A percentile compares a stretch with the other conserved stretches of the same genome.
Conservation (phyloP, 2,113 vertebrate genomes). For the Pithys albifrons region DNA sequence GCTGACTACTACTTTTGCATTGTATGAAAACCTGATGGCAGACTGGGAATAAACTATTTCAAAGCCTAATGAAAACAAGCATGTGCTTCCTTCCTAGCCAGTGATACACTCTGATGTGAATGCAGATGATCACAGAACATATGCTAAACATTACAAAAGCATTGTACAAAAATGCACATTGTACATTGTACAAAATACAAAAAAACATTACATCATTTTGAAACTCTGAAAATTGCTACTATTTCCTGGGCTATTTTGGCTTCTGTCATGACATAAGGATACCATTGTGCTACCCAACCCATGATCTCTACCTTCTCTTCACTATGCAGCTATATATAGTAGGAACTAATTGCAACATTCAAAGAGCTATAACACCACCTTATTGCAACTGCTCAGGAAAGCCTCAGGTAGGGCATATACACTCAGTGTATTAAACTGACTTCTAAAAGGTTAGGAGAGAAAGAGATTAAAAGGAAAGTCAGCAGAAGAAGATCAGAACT, state of each 20-base stretch:
- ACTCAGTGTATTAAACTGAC: not conserved
- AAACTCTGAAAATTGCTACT: not conserved
- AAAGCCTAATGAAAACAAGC: constrained; percentile 27
- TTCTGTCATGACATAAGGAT: not conserved
- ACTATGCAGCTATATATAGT: not conserved
- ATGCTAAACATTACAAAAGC: not conserved
- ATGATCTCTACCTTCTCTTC: not conserved
- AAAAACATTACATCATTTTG: not conserved
- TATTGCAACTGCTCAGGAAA: not conserved
- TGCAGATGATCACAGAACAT: not conserved
- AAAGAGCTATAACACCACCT: not conserved
- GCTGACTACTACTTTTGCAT: constrained; percentile 7
- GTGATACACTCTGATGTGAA: not conserved
- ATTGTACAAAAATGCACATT: not conserved
- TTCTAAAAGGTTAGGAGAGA: not conserved
- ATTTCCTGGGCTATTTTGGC: not conserved
- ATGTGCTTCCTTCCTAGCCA: not conserved
- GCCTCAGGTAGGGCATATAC: not conserved
- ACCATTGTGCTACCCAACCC: not conserved
- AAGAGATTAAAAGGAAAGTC: not conserved
- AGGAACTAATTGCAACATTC: not conserved
- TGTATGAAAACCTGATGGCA: not conserved
- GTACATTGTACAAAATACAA: not conserved
- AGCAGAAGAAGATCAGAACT: not conserved
- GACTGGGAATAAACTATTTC: not conserved